Evolutionary conservation across 1,140 invertebrate species (phyloP), one percentile per base, ranked within the genome.

Genomic region (Pseudachorutes palmiensis): DNA sequence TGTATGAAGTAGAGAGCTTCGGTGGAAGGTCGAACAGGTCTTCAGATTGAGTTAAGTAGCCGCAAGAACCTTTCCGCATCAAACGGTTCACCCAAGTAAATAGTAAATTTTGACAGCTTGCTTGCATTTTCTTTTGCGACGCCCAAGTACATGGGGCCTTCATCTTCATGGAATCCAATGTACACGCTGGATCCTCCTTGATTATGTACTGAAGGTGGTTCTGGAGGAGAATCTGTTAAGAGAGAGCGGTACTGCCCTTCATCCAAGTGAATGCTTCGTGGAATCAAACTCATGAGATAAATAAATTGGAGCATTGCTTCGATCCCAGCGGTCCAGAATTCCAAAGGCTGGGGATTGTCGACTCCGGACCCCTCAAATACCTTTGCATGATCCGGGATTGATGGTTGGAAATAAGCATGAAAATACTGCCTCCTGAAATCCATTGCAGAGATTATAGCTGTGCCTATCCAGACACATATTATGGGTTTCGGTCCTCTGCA

Each of bases 51-150:
- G 84, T 82, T 5, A 98, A 78, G 69, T 86, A 83, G 5, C 87
- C 86, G 59, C 84, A 81, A 2, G 84, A 81, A 2, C 93, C 94
- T 81, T 92, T 94, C 60, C 83, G 75, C 79, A 97, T 88, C 45
- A 97, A 77, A 9, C 89, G 88, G 67, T 87, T 83, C 0, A 95
- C 91, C 94, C 94, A 98, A 68, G 84, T 80, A 76, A 98, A 95
- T 19, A 88, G 79, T 3, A 97, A n/a, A 79, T 75, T 85, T 86
- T 0, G 91, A 92, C 1, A 87, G 74, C 74, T 82, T 83, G 31
- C 83, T 84, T 14, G 81, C 79, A 67, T 85, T 83, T 77, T 93
- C 88, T 83, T 93, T 88, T 9, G 91, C 92, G 57, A 86, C 84
- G 0, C 89, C 88, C 62, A 92, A 79, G 70, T 3, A 85, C 83